Percentiles rank a stretch among this genome's conserved stretches.
Evolutionary conservation across 2,797 vertebrate genomes (phyloP).

Genomic region (Artibeus lituratus): DNA sequence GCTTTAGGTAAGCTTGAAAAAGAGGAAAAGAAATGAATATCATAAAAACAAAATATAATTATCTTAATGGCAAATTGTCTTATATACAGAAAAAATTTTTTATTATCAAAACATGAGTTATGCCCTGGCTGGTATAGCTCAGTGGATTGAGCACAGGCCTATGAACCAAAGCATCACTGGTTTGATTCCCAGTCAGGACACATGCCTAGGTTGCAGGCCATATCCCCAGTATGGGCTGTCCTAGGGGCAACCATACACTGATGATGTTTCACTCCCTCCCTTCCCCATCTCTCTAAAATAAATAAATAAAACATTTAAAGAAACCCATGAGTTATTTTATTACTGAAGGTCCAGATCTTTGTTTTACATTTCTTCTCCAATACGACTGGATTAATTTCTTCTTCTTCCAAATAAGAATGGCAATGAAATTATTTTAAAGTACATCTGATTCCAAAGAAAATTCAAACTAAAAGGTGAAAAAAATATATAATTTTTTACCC

Average conservation of each 20-base stretch:
- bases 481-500: neutral
- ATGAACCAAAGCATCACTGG: too few species aligned
- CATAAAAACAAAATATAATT: neutral
- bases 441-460: neutral
- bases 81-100: neutral
- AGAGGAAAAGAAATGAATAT: neutral
- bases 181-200: too few species aligned
- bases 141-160: too few species aligned
- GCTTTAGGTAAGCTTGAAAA: neutral
- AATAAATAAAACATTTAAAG: too few species aligned
- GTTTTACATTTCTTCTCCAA: slow-evolving; percentile 21
- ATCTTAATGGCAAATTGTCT: neutral
- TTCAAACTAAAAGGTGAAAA: neutral
- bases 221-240: too few species aligned
- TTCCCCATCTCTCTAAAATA: too few species aligned
- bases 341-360: neutral
- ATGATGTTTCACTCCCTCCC: too few species aligned
- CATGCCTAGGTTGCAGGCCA: too few species aligned
- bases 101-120: neutral
- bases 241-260: too few species aligned
- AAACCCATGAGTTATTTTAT: neutral
- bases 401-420: neutral
- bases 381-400: neutral
- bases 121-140: too few species aligned
- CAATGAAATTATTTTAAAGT: slow-evolving; percentile 1